Percentiles rank a stretch among this genome's conserved stretches.
Conservation (phyloP, 2,797 vertebrate genomes). For the Sibirionetta formosa region DNA sequence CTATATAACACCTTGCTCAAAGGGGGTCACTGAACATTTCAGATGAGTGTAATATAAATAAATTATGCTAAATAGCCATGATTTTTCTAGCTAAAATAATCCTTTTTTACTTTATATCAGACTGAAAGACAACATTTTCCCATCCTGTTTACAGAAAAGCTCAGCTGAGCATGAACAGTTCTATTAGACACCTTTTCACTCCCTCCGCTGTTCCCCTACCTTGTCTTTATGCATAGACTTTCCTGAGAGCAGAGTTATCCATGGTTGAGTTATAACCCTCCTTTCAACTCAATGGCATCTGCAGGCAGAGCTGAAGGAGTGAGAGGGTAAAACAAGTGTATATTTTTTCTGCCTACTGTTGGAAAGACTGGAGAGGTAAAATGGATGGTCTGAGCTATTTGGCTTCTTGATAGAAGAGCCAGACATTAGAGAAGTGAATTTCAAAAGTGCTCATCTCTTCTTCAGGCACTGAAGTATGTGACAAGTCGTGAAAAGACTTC, state of each 20-base stretch:
- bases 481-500: not conserved
- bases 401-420: not conserved
- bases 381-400: not conserved
- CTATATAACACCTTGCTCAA: not conserved
- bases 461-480: not conserved
- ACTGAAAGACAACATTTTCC: not conserved
- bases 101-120: not conserved
- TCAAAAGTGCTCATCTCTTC: not conserved
- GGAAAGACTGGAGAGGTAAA: not conserved
- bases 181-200: not conserved
- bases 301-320: rapidly evolving
- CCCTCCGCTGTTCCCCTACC: not conserved
- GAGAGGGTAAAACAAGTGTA: not conserved
- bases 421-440: not conserved
- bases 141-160: not conserved
- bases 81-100: not conserved
- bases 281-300: not conserved
- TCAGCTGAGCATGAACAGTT: not conserved
- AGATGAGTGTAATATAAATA: not conserved
- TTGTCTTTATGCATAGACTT: not conserved
- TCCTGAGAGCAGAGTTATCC: not conserved
- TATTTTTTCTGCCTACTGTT: not conserved
- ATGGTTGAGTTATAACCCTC: not conserved
- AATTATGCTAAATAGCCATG: not conserved
- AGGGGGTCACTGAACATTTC: not conserved